Conservation (phyloP, 2,888 invertebrate species). For the Criorhina ranunculi region DNA sequence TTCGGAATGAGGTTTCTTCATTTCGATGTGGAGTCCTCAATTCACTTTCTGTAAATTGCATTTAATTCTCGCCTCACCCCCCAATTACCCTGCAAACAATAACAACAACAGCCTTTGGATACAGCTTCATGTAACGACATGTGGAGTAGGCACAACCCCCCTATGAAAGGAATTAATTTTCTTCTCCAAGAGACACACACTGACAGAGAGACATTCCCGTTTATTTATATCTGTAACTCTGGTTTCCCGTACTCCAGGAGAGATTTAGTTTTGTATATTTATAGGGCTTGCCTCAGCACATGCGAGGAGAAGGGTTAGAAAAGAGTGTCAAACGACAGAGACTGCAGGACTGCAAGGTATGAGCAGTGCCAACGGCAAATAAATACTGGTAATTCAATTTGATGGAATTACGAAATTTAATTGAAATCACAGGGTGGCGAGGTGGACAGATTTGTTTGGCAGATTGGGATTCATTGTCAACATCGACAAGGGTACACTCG, state of each 20-base stretch:
- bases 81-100: not conserved
- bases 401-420: conserved; percentile 76
- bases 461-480: conserved; percentile 8
- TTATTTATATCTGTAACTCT: conserved; percentile 61
- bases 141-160: conserved; percentile 34
- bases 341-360: conserved; percentile 21
- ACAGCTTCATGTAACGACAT: conserved; percentile 40
- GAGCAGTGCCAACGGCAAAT: conserved; percentile 46
- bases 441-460: conserved; percentile 30
- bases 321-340: conserved; percentile 27
- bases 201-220: conserved; percentile 51
- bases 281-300: conserved; percentile 39
- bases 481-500: not conserved
- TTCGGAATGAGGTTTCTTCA: conserved; percentile 20
- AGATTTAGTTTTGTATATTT: conserved; percentile 68
- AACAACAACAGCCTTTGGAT: conserved; percentile 8
- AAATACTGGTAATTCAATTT: conserved; percentile 76
- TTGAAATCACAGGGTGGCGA: conserved; percentile 68
- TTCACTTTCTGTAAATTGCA: conserved; percentile 45
- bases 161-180: conserved; percentile 67
- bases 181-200: conserved; percentile 39
- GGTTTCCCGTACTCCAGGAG: conserved; percentile 28
- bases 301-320: conserved; percentile 29
- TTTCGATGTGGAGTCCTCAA: conserved; percentile 17
- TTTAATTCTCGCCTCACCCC: conserved; percentile 6